These are phyloP conservation scores for Trichonephila inaurata DNA, from an alignment of 1,140 invertebrate genomes.

Conservation along the genomic window DNA sequence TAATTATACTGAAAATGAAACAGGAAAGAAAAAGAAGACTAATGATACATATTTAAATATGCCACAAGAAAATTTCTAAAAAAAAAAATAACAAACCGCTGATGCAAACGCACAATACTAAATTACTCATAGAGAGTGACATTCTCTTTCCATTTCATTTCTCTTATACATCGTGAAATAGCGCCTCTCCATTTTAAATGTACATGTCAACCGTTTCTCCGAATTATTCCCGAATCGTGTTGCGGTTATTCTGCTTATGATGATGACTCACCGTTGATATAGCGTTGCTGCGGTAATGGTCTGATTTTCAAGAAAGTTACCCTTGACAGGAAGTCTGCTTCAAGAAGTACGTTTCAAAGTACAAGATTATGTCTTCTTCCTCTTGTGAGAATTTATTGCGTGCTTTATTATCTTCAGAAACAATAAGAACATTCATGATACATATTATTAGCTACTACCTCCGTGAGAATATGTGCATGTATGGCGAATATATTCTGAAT, in stretches of 20 bases:
- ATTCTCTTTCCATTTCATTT: not conserved
- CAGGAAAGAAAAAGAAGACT: too few relatives aligned
- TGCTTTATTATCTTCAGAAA: not conserved
- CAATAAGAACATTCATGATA: not conserved
- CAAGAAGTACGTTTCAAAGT: not conserved
- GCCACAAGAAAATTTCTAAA: not conserved
- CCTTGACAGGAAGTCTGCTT: not conserved
- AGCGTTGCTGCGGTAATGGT: not conserved
- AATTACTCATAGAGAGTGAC: too few relatives aligned
- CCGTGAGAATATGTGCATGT: not conserved
- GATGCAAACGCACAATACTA: too few relatives aligned
- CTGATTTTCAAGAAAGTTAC: not conserved
- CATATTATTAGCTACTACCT: too few relatives aligned
- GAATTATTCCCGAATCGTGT: not conserved
- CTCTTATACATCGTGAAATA: not conserved
- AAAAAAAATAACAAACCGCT: not conserved
- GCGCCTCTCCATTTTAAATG: not conserved
- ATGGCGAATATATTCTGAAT: not conserved
- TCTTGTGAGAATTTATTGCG: not conserved
- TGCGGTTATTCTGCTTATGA: not conserved
- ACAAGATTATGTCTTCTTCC: constrained; percentile 14
- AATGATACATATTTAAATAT: too few relatives aligned
- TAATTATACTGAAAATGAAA: too few relatives aligned
- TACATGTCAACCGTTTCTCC: not conserved
- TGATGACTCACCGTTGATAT: not conserved